These are phyloP conservation scores for Pelosia muscerda DNA, from an alignment of 2,888 invertebrate species.

Conservation along the genomic window DNA sequence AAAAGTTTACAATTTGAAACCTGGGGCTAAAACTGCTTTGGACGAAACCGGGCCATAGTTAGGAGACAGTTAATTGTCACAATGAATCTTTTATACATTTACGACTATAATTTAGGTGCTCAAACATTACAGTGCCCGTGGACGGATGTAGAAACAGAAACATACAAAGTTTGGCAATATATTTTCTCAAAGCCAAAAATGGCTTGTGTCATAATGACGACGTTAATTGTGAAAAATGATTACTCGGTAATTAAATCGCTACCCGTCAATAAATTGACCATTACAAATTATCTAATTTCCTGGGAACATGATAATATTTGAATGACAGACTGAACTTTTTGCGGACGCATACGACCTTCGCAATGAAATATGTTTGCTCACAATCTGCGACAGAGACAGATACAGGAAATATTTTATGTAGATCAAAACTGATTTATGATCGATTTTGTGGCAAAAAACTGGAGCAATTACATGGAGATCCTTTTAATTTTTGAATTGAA, in stretches of 20 bases:
- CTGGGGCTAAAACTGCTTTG: too few species aligned
- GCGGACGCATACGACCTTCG: constrained; percentile 47
- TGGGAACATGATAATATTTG: constrained; percentile 40
- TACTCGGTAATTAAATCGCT: constrained; percentile 20
- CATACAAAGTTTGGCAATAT: background rate
- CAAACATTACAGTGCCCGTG: background rate
- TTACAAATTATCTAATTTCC: constrained; percentile 42
- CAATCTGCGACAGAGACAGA: constrained; percentile 57
- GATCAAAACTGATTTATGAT: constrained; percentile 42
- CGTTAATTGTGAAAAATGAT: constrained; percentile 27
- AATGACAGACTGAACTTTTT: constrained; percentile 48
- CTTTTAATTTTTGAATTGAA: background rate
- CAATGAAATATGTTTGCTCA: constrained; percentile 31
- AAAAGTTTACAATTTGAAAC: too few species aligned
- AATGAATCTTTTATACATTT: background rate
- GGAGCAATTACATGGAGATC: constrained; percentile 19
- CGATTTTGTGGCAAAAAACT: constrained; percentile 17
- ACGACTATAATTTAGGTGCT: background rate
- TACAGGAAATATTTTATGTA: constrained; percentile 63
- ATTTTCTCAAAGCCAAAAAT: constrained; percentile 4
- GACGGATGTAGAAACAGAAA: background rate
- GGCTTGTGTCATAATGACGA: constrained; percentile 13
- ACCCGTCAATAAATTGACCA: constrained; percentile 9
- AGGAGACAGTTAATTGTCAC: too few species aligned
- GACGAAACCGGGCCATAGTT: too few species aligned